Evolutionary conservation across 2,113 vertebrate species (phyloP).

Genomic region (Diglossa brunneiventris): DNA sequence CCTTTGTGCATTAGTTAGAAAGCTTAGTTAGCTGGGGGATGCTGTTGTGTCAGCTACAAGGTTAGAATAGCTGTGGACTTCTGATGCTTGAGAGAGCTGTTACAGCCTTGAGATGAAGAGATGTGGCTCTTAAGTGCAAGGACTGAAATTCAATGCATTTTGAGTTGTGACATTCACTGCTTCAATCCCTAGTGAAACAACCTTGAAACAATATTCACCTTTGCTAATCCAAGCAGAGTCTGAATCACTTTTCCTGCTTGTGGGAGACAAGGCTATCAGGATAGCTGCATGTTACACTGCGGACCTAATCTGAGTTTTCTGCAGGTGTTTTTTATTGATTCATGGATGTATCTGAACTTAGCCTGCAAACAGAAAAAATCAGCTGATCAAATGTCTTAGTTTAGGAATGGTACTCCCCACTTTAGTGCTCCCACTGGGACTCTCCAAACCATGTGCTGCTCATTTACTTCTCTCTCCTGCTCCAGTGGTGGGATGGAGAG

Average conservation of each 20-base stretch:
- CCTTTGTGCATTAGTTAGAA: not conserved
- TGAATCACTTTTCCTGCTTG: not conserved
- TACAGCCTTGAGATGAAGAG: not conserved
- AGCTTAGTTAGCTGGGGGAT: not conserved
- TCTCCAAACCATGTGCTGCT: not conserved
- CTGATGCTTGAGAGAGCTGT: not conserved
- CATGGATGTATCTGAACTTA: not conserved
- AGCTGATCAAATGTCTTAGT: not conserved
- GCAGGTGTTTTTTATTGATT: not conserved
- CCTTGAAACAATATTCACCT: not conserved
- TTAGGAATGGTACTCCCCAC: not conserved
- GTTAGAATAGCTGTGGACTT: not conserved
- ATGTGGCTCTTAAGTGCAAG: not conserved
- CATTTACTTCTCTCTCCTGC: not conserved
- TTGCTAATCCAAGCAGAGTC: not conserved
- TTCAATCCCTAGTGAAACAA: not conserved
- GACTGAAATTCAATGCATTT: not conserved
- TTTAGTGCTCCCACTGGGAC: not conserved
- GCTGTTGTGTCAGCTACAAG: not conserved
- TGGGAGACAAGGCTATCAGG: not conserved
- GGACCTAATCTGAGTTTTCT: not conserved
- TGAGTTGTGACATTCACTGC: not conserved
- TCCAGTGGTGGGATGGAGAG: not conserved
- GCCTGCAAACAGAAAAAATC: not conserved
- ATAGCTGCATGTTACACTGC: not conserved